Conservation (phyloP, 1,140 invertebrate species). For the Panagrolaimus sp. region DNA sequence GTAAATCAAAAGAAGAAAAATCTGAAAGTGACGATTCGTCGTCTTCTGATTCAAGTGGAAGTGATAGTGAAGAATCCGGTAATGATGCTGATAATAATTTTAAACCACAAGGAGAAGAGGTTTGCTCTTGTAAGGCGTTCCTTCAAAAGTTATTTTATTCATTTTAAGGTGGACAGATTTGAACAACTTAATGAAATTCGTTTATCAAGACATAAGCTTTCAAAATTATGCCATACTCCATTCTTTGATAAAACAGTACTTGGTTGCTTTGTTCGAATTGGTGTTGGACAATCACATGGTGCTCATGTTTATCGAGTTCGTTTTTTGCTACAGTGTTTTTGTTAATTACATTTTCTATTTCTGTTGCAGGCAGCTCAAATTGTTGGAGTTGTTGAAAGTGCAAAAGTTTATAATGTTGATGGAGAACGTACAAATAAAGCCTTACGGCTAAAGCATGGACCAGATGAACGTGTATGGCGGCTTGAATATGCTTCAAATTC, state of each 20-base stretch:
- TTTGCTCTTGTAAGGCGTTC: neutral
- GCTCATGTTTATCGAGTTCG: constrained; percentile 78
- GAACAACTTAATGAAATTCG: constrained; percentile 35
- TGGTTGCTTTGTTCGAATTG: constrained; percentile 90
- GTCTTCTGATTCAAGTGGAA: constrained; percentile 18
- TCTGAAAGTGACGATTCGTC: constrained; percentile 39
- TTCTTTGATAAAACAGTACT: constrained; percentile 82
- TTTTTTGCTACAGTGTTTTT: constrained; percentile 13
- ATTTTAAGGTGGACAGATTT: constrained; percentile 39
- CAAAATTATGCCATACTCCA: constrained; percentile 74
- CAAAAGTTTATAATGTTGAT: constrained; percentile 80
- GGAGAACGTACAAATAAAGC: constrained; percentile 86
- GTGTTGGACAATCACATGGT: constrained; percentile 75
- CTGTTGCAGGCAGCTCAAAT: constrained; percentile 62
- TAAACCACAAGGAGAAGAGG: constrained; percentile 20
- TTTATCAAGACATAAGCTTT: constrained; percentile 42
- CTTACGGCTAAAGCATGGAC: constrained; percentile 71
- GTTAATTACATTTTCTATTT: neutral
- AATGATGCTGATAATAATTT: constrained; percentile 28
- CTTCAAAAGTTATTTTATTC: too few relatives aligned
- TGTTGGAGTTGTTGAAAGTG: constrained; percentile 90
- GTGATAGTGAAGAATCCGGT: neutral
- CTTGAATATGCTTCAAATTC: constrained; percentile 95
- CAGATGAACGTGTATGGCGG: constrained; percentile 82
- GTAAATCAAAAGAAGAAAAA: constrained; percentile 21